phyloP scores from a whole-genome alignment of 2,888 invertebrate species.

The Himalopsyche tibetana region DNA sequence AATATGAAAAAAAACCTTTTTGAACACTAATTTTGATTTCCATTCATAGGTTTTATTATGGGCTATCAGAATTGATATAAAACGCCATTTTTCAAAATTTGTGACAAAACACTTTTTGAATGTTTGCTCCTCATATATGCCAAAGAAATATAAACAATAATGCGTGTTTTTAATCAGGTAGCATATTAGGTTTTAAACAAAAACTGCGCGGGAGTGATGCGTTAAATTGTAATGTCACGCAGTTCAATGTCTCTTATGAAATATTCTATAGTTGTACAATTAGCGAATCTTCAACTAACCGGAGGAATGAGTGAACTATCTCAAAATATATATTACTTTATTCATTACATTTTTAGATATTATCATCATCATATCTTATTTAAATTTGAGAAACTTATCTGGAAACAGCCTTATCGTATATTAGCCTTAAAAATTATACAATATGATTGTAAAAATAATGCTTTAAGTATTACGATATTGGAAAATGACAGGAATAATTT shows the following conservation, averaged over 20 bases:
- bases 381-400: slow-evolving; percentile 12
- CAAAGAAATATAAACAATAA: too few relatives aligned
- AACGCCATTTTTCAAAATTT: too few relatives aligned
- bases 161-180: too few relatives aligned
- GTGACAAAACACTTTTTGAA: too few relatives aligned
- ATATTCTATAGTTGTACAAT: background rate
- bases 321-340: slow-evolving; percentile 33
- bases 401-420: slow-evolving; percentile 32
- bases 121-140: too few relatives aligned
- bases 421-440: slow-evolving; percentile 38
- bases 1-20: too few relatives aligned
- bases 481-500: slow-evolving; percentile 29
- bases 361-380: background rate
- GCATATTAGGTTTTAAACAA: too few relatives aligned
- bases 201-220: background rate
- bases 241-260: slow-evolving; percentile 28
- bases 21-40: too few relatives aligned
- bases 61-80: too few relatives aligned
- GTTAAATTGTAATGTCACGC: background rate
- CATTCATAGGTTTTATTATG: too few relatives aligned
- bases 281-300: background rate
- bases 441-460: slow-evolving; percentile 30
- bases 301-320: slow-evolving; percentile 6
- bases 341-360: background rate
- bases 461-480: slow-evolving; percentile 13